Evolutionary conservation across 1,140 invertebrate genomes (phyloP).

Genomic region (Panulirus ornatus): DNA sequence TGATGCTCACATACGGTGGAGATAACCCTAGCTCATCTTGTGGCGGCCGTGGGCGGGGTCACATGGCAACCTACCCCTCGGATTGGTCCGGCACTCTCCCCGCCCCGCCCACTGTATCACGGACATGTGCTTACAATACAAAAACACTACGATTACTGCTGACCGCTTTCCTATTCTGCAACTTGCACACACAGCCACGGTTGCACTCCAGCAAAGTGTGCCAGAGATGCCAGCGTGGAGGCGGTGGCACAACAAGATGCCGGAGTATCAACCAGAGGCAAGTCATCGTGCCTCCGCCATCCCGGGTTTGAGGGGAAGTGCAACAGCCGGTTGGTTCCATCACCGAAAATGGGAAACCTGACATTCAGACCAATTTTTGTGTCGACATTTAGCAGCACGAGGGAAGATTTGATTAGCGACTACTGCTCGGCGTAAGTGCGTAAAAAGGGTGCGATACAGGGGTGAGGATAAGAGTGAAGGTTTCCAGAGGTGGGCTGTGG

Average conservation of each 20-base stretch:
- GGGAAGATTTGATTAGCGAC: constrained; percentile 68
- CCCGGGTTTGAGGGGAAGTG: constrained; percentile 60
- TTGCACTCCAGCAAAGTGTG: background rate
- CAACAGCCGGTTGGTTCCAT: constrained; percentile 70
- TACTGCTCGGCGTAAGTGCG: constrained; percentile 61
- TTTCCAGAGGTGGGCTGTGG: background rate
- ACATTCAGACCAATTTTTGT: constrained; percentile 70
- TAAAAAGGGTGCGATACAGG: constrained; percentile 62
- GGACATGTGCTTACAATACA: constrained; percentile 18
- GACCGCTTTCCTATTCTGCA: background rate
- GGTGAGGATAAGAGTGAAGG: constrained; percentile 10
- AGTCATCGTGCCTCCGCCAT: constrained; percentile 49
- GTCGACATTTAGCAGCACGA: constrained; percentile 70
- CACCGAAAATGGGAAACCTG: constrained; percentile 72
- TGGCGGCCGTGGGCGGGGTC: constrained; percentile 52
- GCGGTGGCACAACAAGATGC: background rate
- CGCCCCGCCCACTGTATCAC: constrained; percentile 55
- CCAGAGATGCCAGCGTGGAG: background rate
- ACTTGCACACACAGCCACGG: background rate
- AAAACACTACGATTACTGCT: constrained; percentile 5
- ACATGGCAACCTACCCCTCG: constrained; percentile 21
- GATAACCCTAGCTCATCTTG: constrained; percentile 60
- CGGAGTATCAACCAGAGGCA: background rate
- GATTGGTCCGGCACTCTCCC: constrained; percentile 34
- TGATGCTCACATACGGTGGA: constrained; percentile 68